phyloP scores from a whole-genome alignment of 2,797 vertebrate species.

The Rhynchotus rufescens region DNA sequence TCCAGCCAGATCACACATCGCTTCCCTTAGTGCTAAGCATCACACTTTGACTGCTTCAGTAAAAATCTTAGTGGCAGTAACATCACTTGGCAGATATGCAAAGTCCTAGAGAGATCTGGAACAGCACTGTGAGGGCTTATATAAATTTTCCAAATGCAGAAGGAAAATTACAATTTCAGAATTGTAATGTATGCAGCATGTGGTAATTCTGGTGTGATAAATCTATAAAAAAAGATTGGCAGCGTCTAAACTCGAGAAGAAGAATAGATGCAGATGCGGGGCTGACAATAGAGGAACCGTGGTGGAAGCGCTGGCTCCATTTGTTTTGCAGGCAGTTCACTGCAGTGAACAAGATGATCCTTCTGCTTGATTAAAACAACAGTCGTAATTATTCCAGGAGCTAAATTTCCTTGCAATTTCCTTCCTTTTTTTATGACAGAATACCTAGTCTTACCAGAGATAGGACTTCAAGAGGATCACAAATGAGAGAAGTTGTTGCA shows the following conservation, averaged over 20 bases:
- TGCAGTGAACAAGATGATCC: not conserved
- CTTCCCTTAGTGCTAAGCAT: not conserved
- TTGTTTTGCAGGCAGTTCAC: not conserved
- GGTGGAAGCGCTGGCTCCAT: not conserved
- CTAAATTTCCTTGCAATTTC: constrained; percentile 16
- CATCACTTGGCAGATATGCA: not conserved
- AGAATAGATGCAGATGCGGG: rapidly evolving
- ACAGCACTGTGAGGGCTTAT: not conserved
- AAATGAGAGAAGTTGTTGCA: not conserved
- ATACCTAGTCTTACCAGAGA: not conserved
- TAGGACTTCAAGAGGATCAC: not conserved
- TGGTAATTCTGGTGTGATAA: not conserved
- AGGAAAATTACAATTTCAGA: not conserved
- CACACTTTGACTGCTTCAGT: not conserved
- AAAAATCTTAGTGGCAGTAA: not conserved
- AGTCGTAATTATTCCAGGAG: not conserved
- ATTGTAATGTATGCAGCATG: not conserved
- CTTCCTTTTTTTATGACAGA: not conserved
- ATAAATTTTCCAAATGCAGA: not conserved
- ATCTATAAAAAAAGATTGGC: not conserved
- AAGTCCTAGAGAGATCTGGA: not conserved
- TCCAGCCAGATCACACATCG: not conserved
- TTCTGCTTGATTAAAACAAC: not conserved
- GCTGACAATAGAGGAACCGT: not conserved
- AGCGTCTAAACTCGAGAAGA: not conserved